These are phyloP conservation scores for Enteromius afrohamiltoni DNA, from an alignment of 2,797 vertebrate species.

Conservation along the genomic window DNA sequence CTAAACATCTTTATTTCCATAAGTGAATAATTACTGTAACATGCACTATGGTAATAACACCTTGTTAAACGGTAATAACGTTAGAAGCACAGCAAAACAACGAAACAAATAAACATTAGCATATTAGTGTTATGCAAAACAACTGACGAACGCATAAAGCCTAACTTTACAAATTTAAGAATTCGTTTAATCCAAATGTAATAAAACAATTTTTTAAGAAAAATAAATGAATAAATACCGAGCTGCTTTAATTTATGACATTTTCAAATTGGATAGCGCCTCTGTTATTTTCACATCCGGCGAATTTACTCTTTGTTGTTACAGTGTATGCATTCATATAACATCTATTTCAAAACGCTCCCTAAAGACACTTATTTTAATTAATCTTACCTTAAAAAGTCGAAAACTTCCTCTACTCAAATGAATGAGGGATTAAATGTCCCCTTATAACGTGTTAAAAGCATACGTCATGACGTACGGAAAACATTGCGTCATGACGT, in stretches of 20 bases:
- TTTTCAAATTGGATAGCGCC: background rate
- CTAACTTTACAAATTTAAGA: background rate
- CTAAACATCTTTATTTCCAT: background rate
- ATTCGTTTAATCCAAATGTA: background rate
- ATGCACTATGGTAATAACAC: background rate
- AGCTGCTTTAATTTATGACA: background rate
- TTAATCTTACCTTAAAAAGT: conserved; percentile 2
- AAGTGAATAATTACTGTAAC: background rate
- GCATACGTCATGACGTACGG: background rate
- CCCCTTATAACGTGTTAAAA: background rate
- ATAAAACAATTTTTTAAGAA: background rate
- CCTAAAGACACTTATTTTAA: background rate
- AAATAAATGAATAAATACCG: background rate
- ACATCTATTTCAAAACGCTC: background rate
- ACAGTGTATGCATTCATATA: background rate
- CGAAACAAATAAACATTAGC: background rate
- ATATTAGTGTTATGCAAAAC: background rate
- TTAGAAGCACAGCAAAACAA: background rate
- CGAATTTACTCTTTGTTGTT: background rate
- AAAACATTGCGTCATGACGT: conserved; percentile 20
- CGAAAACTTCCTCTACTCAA: background rate
- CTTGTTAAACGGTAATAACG: background rate
- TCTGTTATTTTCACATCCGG: background rate
- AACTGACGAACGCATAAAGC: background rate
- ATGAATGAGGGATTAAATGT: background rate